These are phyloP conservation scores for Euwallacea similis DNA, from an alignment of 1,140 invertebrate genomes.

Conservation along the genomic window DNA sequence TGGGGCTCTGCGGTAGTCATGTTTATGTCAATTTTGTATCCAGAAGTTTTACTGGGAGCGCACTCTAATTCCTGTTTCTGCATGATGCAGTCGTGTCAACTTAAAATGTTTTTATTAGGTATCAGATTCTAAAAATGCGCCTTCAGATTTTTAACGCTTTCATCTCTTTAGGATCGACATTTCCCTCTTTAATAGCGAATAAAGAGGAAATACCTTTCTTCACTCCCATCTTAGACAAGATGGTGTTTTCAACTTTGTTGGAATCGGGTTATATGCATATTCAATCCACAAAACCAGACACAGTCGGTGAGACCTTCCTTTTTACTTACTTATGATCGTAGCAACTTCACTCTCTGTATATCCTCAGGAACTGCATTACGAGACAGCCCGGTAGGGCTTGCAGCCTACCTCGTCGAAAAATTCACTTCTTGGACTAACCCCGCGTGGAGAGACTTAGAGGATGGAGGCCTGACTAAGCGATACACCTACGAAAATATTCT, in stretches of 20 bases:
- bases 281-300: constrained; percentile 91
- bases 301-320: constrained; percentile 65
- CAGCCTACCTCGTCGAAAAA: constrained; percentile 85
- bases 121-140: constrained; percentile 17
- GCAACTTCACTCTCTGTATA: not conserved
- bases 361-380: constrained; percentile 62
- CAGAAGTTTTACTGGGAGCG: constrained; percentile 67
- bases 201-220: constrained; percentile 60
- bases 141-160: no score
- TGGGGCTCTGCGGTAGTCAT: constrained; percentile 70
- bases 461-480: constrained; percentile 72
- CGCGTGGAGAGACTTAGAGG: constrained; percentile 58
- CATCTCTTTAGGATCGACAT: constrained; percentile 57
- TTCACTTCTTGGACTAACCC: constrained; percentile 77
- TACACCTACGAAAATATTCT: constrained; percentile 75
- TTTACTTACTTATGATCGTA: not conserved
- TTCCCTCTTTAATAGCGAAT: constrained; percentile 62
- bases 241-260: constrained; percentile 57
- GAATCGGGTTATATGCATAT: constrained; percentile 85
- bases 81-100: constrained; percentile 47
- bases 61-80: constrained; percentile 70
- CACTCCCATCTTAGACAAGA: constrained; percentile 62
- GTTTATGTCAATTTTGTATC: constrained; percentile 67
- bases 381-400: constrained; percentile 73
- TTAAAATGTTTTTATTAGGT: constrained; percentile 57